A percentile compares a stretch with the other conserved stretches of the same genome.
Conservation (phyloP, 2,888 invertebrate genomes). For the Amitus sp. region DNA sequence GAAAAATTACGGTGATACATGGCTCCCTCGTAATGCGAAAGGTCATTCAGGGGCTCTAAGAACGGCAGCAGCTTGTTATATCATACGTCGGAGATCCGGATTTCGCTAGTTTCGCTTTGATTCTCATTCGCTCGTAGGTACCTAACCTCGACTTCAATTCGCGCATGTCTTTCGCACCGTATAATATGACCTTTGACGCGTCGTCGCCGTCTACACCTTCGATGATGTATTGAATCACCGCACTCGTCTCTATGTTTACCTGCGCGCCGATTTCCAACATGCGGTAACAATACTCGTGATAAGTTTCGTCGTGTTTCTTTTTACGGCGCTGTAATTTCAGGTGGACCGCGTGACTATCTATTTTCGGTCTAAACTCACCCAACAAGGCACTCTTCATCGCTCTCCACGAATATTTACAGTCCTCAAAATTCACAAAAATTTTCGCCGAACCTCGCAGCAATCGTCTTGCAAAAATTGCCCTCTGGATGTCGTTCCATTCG, state of each 20-base stretch:
- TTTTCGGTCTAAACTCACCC: conserved; percentile 22
- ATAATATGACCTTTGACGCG: conserved; percentile 14
- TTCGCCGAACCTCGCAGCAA: conserved; percentile 37
- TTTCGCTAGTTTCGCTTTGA: too few species aligned
- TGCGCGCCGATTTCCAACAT: conserved; percentile 37
- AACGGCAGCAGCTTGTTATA: too few species aligned
- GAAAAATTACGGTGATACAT: too few species aligned
- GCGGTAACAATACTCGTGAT: conserved; percentile 36
- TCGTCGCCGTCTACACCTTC: conserved; percentile 18
- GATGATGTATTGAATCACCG: conserved; percentile 8
- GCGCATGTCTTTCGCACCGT: conserved; percentile 11
- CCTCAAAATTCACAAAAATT: conserved; percentile 29
- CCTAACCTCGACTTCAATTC: conserved; percentile 13
- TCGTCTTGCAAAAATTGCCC: conserved; percentile 36
- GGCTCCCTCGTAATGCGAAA: too few species aligned
- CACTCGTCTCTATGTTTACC: conserved; percentile 11
- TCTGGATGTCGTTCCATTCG: conserved; percentile 32
- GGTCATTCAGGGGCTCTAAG: too few species aligned
- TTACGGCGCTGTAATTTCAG: conserved; percentile 16
- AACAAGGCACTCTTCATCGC: conserved; percentile 23
- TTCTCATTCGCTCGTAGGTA: background rate
- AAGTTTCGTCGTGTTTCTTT: conserved; percentile 19
- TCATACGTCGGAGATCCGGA: too few species aligned
- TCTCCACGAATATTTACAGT: conserved; percentile 19
- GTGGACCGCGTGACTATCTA: conserved; percentile 28